A percentile compares a stretch with the other conserved stretches of the same genome.
Evolutionary conservation across 2,888 invertebrate species (phyloP).

Genomic region (Mythimna impura): DNA sequence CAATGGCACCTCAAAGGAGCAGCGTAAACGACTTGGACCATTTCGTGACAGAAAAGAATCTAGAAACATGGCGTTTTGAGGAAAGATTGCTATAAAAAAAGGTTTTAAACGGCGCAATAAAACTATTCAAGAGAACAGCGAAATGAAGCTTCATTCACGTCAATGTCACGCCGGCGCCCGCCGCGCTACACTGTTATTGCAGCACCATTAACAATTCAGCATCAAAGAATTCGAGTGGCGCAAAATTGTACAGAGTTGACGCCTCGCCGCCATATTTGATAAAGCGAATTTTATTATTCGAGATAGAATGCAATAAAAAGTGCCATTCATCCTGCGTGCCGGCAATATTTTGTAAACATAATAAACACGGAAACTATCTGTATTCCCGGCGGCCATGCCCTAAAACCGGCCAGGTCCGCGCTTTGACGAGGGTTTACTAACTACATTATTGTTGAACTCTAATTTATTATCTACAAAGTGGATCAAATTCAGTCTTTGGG

Average conservation of each 20-base stretch:
- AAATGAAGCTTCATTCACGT: conserved; percentile 54
- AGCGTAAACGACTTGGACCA: conserved; percentile 37
- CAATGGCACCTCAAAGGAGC: conserved; percentile 49
- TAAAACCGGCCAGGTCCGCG: conserved; percentile 23
- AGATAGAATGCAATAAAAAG: conserved; percentile 65
- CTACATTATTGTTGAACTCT: conserved; percentile 58
- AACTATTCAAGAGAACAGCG: conserved; percentile 48
- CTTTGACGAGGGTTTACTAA: conserved; percentile 63
- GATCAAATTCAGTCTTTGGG: conserved; percentile 57
- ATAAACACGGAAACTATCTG: conserved; percentile 50
- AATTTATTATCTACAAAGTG: conserved; percentile 62
- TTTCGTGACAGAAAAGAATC: conserved; percentile 43
- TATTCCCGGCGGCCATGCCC: conserved; percentile 49
- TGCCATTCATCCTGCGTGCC: conserved; percentile 55
- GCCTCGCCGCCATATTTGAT: conserved; percentile 54
- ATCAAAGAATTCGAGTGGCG: conserved; percentile 48
- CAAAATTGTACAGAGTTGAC: conserved; percentile 44
- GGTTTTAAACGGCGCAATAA: conserved; percentile 52
- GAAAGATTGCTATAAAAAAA: conserved; percentile 59
- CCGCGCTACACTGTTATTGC: conserved; percentile 44
- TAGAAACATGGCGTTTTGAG: conserved; percentile 52
- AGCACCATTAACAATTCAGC: conserved; percentile 57
- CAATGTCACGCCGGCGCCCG: conserved; percentile 24
- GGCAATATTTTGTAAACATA: conserved; percentile 60
- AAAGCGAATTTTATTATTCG: conserved; percentile 60